Evolutionary conservation across 1,140 invertebrate genomes (phyloP), one percentile per base, ranked within the genome.

Genomic region (Zaprionus capensis): DNA sequence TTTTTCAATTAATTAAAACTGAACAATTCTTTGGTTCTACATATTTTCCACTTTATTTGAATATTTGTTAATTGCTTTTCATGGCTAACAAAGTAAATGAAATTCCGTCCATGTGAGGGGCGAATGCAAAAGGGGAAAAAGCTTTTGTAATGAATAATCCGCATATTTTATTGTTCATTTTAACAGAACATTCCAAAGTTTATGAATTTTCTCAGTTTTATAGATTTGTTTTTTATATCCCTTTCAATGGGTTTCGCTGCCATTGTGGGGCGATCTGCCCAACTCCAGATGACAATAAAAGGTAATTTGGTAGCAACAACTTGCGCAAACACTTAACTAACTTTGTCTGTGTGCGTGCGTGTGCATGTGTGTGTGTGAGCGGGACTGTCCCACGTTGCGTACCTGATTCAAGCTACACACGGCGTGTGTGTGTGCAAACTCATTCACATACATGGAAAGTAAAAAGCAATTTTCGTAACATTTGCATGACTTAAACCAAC

Each of bases 401-500:
- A 34, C 68, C 63, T 44, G 61, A 59, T 41, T 62, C 36, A 15
- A 69, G 56, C 65, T 62, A 36, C 31, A 36, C n/a, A 62, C 12
- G 57, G 14, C 20, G 34, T 26, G 53, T 64, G 41, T 68, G 53
- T 63, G 71, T 55, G 74, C 51, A 61, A 76, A 84, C 78, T 67
- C 78, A 84, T 87, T 88, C 84, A 84, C 85, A 82, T 76, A 80
- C 68, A 84, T 83, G 81, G 51, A 83, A 81, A 88, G 84, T 87
- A 88, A 87, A 88, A 87, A 87, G 84, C 84, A 87, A 87, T 87
- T 88, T 87, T 87, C 84, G 84, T 88, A 87, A 88, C 84, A 87
- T 87, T 87, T 87, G 84, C 84, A 88, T 87, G 84, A 75, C 84
- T 78, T 87, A 81, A 83, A 87, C 84, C 76, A 88, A 84, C 84